Evolutionary conservation across 2,113 vertebrate genomes (phyloP), one percentile per base, ranked within the genome.

Genomic region (Dasyornis broadbenti): DNA sequence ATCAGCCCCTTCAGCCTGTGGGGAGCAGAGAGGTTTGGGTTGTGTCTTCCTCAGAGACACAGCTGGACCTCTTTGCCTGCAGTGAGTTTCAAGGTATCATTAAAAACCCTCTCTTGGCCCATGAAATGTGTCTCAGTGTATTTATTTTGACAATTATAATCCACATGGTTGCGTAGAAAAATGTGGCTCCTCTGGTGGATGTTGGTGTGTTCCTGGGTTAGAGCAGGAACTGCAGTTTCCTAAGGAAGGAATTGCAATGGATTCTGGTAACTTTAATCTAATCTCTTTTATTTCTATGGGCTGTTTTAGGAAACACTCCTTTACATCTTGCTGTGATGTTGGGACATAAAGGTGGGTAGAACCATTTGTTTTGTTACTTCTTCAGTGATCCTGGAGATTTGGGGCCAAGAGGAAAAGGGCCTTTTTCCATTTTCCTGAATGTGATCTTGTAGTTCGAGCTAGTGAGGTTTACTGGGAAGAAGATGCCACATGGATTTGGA

Each of bases 311-410:
- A 98, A 99, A 99, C 97, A 99, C 99, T 93, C 99, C 99, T 61
- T 97, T 99, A 94, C 99, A 99, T 97, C 99, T 99, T 70, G 99
- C 99, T 97, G 99, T 99, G 94, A 99, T 99, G 99, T 98, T 99
- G 98, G 99, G 99, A 70, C 98, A 99, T 97, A 99, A 99, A 99
- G 99, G 99, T 99, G 96, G 97, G 99, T 98, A 95, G 78, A 83
- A 23, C 40, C 45, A 13, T 42, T 39, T 52, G 31, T 61, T 54
- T 75, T 94, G 40, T 90, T 87, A 23, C 40, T 50, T 50, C 64
- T 86, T 40, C 35, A 52, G 12, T 66, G 26, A 44, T 65, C n/a
- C 33, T 40, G 17, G 63, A 80, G 42, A 7, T n/a, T 14, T 28
- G 10, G 27, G 54, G 27, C 20, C 28, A 52, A 44, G 50, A 86